A percentile compares a stretch with the other conserved stretches of the same genome.
Evolutionary conservation across 64 coral and sea anemone species (phyloP).

Genomic region (Cladopsammia gracilis): DNA sequence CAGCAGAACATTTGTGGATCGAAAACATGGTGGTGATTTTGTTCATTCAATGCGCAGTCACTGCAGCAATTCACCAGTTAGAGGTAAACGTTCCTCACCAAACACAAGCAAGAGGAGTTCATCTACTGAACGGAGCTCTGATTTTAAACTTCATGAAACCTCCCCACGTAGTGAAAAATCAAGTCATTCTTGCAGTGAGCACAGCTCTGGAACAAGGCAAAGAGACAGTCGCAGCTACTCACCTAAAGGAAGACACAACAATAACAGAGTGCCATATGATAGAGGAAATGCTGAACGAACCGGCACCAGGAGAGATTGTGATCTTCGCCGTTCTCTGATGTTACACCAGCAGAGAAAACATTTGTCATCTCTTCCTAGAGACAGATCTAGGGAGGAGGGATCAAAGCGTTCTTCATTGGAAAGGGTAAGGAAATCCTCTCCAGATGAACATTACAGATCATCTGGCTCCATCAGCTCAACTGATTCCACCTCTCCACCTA

Average conservation of each 20-base stretch:
- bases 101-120: background rate
- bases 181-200: conserved; percentile 5
- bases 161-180: background rate
- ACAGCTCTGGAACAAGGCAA: background rate
- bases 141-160: background rate
- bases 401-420: background rate
- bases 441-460: background rate
- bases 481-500: background rate
- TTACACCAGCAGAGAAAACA: conserved; percentile 22
- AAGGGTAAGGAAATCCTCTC: background rate
- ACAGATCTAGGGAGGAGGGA: background rate
- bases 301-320: background rate
- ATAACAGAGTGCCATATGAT: background rate
- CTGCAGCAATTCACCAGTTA: background rate
- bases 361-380: background rate
- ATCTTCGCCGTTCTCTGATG: conserved; percentile 34
- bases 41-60: background rate
- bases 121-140: conserved; percentile 1
- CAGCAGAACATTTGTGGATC: background rate
- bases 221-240: background rate
- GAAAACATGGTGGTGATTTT: background rate
- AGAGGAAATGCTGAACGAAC: background rate
- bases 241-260: background rate
- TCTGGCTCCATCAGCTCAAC: background rate
- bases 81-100: background rate